Evolutionary conservation across 2,797 vertebrate species (phyloP).

Genomic region (Amniataba percoides): DNA sequence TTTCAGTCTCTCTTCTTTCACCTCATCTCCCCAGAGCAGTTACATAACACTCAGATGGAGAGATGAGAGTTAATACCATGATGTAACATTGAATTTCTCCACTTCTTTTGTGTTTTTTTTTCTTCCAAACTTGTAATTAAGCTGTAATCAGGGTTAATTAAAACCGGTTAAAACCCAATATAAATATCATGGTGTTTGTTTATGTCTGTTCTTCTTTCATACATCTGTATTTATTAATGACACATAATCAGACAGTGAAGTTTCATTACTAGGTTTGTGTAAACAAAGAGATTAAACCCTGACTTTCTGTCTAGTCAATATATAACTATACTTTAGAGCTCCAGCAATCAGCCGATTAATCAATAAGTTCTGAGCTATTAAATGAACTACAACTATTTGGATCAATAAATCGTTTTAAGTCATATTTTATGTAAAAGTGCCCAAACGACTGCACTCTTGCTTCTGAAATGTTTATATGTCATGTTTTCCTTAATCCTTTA

Average conservation of each 20-base stretch:
- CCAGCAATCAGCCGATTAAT: no score
- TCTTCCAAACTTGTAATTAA: constrained; percentile 87
- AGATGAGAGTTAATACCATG: constrained; percentile 85
- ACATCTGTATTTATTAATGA: constrained; percentile 50
- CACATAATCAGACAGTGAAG: constrained; percentile 23
- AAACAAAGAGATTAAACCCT: constrained; percentile 73
- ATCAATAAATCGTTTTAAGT: no score
- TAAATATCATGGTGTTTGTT: constrained; percentile 65
- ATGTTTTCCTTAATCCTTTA: no score
- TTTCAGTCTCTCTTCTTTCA: constrained; percentile 64
- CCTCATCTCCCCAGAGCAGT: constrained; percentile 75
- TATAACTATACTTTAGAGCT: neutral
- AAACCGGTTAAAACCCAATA: constrained; percentile 87
- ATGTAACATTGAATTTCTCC: constrained; percentile 87
- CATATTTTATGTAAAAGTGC: no score
- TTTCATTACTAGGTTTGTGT: constrained; percentile 60
- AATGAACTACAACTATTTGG: no score
- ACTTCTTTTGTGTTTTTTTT: constrained; percentile 78
- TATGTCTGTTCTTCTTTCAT: constrained; percentile 36
- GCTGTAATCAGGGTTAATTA: constrained; percentile 91
- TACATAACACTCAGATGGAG: constrained; percentile 83
- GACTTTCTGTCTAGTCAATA: constrained; percentile 36
- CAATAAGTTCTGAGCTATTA: no score
- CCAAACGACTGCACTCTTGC: no score
- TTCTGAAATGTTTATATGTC: no score